Conservation (phyloP, 2,888 invertebrate genomes). For the Tipula confusa region DNA sequence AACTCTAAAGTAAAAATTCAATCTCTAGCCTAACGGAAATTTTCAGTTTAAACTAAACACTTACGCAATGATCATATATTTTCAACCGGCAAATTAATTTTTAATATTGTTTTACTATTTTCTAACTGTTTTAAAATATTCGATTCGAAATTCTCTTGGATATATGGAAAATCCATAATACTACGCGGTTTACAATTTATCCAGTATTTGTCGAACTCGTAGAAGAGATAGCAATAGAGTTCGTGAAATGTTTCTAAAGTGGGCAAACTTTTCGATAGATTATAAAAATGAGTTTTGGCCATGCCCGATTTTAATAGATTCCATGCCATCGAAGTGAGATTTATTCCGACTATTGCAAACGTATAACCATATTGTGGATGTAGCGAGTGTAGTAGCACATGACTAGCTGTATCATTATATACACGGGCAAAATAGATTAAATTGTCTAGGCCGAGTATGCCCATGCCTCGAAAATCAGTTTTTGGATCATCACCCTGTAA, state of each 20-base stretch:
- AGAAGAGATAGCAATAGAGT: constrained; percentile 89
- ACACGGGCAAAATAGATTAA: constrained; percentile 79
- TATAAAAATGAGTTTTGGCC: constrained; percentile 89
- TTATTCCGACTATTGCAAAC: constrained; percentile 90
- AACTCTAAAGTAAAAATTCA: background rate
- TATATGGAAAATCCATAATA: constrained; percentile 92
- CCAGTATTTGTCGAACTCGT: constrained; percentile 95
- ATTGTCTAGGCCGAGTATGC: constrained; percentile 88
- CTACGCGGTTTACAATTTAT: constrained; percentile 82
- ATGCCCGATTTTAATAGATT: constrained; percentile 72
- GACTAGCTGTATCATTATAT: constrained; percentile 72
- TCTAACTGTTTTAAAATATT: constrained; percentile 63
- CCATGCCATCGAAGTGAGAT: constrained; percentile 87
- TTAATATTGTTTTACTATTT: constrained; percentile 67
- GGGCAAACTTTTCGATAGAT: constrained; percentile 64
- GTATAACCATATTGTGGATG: constrained; percentile 88
- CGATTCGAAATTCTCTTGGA: constrained; percentile 80
- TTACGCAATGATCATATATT: constrained; percentile 52
- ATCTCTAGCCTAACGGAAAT: background rate
- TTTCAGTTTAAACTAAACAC: background rate
- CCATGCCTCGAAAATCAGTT: constrained; percentile 99
- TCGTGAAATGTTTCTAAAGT: constrained; percentile 78
- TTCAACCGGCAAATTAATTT: constrained; percentile 75
- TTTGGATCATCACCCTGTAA: constrained; percentile 91
- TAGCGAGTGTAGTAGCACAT: constrained; percentile 79